Percentiles rank a stretch among this genome's conserved stretches.
These are phyloP conservation scores for Hafferia zeledoni DNA, from an alignment of 2,797 vertebrate genomes.

Conservation along the genomic window DNA sequence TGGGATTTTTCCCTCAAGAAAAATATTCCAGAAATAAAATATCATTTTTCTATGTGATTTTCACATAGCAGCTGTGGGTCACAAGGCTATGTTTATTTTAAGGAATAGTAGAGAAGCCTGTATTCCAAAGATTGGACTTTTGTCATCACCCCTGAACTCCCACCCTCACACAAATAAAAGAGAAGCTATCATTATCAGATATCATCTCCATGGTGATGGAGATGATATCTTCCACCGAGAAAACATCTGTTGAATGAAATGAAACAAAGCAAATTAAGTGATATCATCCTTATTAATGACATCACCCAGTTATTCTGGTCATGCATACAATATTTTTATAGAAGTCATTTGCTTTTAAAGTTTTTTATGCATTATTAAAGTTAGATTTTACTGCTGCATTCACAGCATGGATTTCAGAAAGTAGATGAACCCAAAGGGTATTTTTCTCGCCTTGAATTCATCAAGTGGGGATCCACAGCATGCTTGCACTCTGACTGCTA, in stretches of 20 bases:
- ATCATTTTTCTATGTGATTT: not conserved
- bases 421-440: not conserved
- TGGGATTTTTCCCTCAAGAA: not conserved
- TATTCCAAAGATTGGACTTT: not conserved
- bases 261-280: not conserved
- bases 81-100: not conserved
- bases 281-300: not conserved
- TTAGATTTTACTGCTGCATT: not conserved
- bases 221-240: not conserved
- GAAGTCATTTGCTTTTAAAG: not conserved
- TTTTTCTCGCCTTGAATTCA: not conserved
- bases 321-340: not conserved
- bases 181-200: not conserved
- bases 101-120: not conserved
- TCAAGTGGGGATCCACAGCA: not conserved
- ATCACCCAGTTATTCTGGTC: not conserved
- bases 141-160: not conserved
- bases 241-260: not conserved
- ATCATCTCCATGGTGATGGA: not conserved
- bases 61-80: not conserved
- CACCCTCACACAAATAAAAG: not conserved
- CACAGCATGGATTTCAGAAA: slow-evolving; percentile 3
- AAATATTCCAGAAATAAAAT: not conserved
- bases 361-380: not conserved
- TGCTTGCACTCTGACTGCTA: not conserved